A percentile compares a stretch with the other conserved stretches of the same genome.
phyloP scores from a whole-genome alignment of 2,797 vertebrate genomes.

The Halcyon smyrnensis region DNA sequence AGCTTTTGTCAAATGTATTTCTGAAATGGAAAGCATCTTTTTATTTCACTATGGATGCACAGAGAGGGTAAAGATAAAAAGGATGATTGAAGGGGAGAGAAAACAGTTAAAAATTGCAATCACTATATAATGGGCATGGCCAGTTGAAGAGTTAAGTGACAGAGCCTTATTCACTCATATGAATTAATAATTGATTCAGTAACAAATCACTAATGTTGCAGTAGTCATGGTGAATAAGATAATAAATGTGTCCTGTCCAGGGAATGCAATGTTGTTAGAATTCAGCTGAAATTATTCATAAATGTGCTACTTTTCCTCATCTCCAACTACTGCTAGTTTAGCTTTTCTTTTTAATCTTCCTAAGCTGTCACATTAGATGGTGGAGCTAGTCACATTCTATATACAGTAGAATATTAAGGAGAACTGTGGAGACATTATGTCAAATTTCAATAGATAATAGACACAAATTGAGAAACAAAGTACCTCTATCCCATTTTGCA shows the following conservation, averaged over 20 bases:
- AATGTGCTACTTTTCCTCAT: constrained; percentile 81
- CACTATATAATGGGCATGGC: neutral
- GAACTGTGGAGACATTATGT: constrained; percentile 72
- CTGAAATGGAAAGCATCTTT: neutral
- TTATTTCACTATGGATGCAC: neutral
- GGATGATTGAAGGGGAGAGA: neutral
- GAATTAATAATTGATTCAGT: constrained; percentile 85
- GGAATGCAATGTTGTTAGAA: constrained; percentile 83
- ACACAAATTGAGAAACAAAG: constrained; percentile 76
- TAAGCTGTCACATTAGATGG: constrained; percentile 80
- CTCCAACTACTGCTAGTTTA: constrained; percentile 79
- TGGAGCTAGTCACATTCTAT: constrained; percentile 75
- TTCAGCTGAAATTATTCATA: constrained; percentile 85
- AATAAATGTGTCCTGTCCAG: constrained; percentile 84
- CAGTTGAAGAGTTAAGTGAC: constrained; percentile 79
- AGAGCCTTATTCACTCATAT: constrained; percentile 75
- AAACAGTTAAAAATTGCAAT: neutral
- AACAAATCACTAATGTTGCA: constrained; percentile 86
- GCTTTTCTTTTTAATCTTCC: constrained; percentile 83
- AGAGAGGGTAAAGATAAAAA: neutral
- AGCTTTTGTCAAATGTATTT: neutral
- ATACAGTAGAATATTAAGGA: constrained; percentile 78
- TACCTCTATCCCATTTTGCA: constrained; percentile 44
- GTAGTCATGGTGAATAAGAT: constrained; percentile 83
- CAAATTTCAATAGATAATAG: constrained; percentile 79